phyloP scores from a whole-genome alignment of 2,888 invertebrate genomes.

The Aquatica leii region DNA sequence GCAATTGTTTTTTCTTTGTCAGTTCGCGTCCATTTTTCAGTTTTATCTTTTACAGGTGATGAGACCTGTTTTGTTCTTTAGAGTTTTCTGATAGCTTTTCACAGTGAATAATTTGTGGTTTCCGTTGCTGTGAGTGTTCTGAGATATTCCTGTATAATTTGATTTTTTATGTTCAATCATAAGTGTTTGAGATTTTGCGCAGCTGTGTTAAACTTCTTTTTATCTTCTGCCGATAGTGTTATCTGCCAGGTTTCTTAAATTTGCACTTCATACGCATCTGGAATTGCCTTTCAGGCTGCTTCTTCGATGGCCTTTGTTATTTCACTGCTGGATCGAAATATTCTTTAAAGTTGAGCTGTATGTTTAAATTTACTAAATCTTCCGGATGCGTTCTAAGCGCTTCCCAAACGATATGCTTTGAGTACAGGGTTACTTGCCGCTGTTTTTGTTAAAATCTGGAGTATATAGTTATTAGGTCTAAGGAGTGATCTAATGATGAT shows the following conservation, averaged over 20 bases:
- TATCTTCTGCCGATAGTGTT: too few species aligned
- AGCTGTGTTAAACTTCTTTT: too few species aligned
- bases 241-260: not conserved
- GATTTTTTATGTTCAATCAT: too few species aligned
- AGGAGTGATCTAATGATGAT: not conserved
- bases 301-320: slow-evolving; percentile 14
- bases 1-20: too few species aligned
- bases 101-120: not conserved
- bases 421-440: not conserved
- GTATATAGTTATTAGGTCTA: slow-evolving; percentile 21
- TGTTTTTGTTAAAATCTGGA: not conserved
- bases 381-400: slow-evolving; percentile 4
- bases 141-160: not conserved
- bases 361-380: not conserved
- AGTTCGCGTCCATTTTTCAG: too few species aligned
- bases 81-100: too few species aligned
- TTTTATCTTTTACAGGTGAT: not conserved
- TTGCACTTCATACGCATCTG: slow-evolving; percentile 9
- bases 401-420: slow-evolving; percentile 3
- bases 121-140: not conserved
- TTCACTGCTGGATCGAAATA: slow-evolving; percentile 2
- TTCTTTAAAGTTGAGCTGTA: too few species aligned
- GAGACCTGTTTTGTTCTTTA: not conserved
- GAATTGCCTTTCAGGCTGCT: not conserved
- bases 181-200: too few species aligned